phyloP scores from a whole-genome alignment of 2,113 vertebrate genomes.

The Lota lota region DNA sequence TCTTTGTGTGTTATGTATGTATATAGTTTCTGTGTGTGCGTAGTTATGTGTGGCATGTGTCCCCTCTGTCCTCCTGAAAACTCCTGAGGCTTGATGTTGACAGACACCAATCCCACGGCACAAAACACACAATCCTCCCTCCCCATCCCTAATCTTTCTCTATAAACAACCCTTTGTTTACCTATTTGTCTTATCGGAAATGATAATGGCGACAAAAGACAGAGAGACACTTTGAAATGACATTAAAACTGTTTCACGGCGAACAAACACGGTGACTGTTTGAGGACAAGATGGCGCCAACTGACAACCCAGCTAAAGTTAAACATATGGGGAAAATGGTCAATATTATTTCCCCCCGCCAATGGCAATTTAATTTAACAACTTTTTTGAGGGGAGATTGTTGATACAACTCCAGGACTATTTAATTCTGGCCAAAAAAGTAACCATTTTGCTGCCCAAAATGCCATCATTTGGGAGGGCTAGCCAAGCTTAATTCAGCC shows the following conservation, averaged over 20 bases:
- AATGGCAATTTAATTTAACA: no score
- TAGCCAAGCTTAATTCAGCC: not conserved
- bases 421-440: no score
- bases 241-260: constrained; percentile 25
- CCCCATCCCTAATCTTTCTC: not conserved
- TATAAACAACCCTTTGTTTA: constrained; percentile 31
- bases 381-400: no score
- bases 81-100: constrained; percentile 31
- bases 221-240: constrained; percentile 31
- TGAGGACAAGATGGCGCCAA: not conserved
- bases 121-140: constrained; percentile 27
- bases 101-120: constrained; percentile 1
- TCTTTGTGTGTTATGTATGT: not conserved
- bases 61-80: constrained; percentile 18
- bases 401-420: no score
- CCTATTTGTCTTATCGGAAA: constrained; percentile 38
- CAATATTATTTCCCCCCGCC: no score
- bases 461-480: not conserved
- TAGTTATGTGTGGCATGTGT: constrained; percentile 5
- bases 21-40: no score
- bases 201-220: constrained; percentile 16
- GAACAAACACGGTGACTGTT: not conserved
- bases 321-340: no score
- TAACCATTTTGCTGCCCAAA: not conserved
- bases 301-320: not conserved